A percentile compares a stretch with the other conserved stretches of the same genome.
Conservation (phyloP, 2,888 invertebrate genomes). For the Isoperla grammatica region DNA sequence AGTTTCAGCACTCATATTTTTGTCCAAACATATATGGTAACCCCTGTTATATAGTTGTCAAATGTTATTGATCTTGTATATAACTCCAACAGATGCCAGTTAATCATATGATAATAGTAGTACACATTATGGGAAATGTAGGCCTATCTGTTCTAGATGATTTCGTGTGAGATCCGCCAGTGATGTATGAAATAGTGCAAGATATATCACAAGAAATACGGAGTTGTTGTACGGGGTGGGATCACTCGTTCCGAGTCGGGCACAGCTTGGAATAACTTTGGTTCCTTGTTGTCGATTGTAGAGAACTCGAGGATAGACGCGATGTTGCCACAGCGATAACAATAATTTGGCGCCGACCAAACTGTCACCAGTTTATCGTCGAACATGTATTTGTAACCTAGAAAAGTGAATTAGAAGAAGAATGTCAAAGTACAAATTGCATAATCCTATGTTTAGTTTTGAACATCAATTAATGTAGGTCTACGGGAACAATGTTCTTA, state of each 20-base stretch:
- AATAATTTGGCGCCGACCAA: slow-evolving; percentile 99
- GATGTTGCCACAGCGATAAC: slow-evolving; percentile 97
- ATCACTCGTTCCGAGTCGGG: slow-evolving; percentile 91
- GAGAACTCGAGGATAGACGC: slow-evolving; percentile 93
- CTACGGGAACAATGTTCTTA: slow-evolving; percentile 39
- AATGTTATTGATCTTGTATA: no score
- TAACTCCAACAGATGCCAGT: no score
- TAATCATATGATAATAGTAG: no score
- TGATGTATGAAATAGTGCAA: slow-evolving; percentile 19
- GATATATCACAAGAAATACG: slow-evolving; percentile 82
- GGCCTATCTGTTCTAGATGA: slow-evolving; percentile 6
- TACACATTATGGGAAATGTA: no score
- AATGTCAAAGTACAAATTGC: not conserved
- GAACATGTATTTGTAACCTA: slow-evolving; percentile 97
- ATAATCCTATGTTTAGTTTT: not conserved
- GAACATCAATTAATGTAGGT: not conserved
- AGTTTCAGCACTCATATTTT: no score
- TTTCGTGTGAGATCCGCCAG: not conserved
- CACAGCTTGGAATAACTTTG: slow-evolving; percentile 92
- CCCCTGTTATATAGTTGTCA: no score
- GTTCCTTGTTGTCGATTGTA: slow-evolving; percentile 66
- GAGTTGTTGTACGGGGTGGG: slow-evolving; percentile 87
- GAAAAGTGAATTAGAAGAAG: slow-evolving; percentile 36
- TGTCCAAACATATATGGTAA: no score
- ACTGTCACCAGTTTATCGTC: slow-evolving; percentile 94